A percentile compares a stretch with the other conserved stretches of the same genome.
Evolutionary conservation across 2,113 vertebrate species (phyloP).

Genomic region (Ascaphus truei): DNA sequence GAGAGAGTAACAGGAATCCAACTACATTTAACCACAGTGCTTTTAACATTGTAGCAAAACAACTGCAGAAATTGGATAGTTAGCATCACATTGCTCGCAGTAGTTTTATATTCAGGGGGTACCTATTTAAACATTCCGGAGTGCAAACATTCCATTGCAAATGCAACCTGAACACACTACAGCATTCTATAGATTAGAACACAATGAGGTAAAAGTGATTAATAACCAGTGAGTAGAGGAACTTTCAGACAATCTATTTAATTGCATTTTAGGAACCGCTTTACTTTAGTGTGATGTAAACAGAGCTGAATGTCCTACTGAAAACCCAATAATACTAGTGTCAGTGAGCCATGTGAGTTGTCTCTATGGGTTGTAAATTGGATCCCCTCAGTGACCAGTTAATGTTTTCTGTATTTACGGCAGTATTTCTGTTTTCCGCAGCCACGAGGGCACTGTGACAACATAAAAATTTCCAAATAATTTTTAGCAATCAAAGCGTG

Average conservation of each 20-base stretch:
- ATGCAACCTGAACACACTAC: conserved; percentile 66
- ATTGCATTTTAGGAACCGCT: conserved; percentile 76
- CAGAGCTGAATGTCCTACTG: conserved; percentile 69
- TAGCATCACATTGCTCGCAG: too few relatives aligned
- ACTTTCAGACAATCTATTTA: conserved; percentile 79
- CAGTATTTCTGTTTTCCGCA: conserved; percentile 76
- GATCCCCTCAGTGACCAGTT: conserved; percentile 84
- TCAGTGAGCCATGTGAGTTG: conserved; percentile 82
- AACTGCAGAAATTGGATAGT: too few relatives aligned
- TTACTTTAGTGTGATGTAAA: conserved; percentile 67
- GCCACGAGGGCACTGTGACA: conserved; percentile 74
- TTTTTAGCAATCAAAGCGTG: conserved; percentile 87
- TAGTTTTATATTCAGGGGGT: conserved; percentile 45
- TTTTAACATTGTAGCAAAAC: too few relatives aligned
- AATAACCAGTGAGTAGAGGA: conserved; percentile 75
- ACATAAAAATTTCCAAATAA: conserved; percentile 84
- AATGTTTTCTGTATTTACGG: conserved; percentile 85
- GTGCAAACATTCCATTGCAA: conserved; percentile 59
- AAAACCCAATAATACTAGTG: conserved; percentile 71
- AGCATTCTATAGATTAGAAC: conserved; percentile 72
- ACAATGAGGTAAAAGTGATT: conserved; percentile 72
- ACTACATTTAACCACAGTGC: too few relatives aligned
- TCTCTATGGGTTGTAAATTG: conserved; percentile 85
- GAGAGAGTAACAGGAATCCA: too few relatives aligned
- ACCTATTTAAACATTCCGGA: conserved; percentile 61